Conservation (phyloP, 2,797 vertebrate species). For the Jordanella pulchra region DNA sequence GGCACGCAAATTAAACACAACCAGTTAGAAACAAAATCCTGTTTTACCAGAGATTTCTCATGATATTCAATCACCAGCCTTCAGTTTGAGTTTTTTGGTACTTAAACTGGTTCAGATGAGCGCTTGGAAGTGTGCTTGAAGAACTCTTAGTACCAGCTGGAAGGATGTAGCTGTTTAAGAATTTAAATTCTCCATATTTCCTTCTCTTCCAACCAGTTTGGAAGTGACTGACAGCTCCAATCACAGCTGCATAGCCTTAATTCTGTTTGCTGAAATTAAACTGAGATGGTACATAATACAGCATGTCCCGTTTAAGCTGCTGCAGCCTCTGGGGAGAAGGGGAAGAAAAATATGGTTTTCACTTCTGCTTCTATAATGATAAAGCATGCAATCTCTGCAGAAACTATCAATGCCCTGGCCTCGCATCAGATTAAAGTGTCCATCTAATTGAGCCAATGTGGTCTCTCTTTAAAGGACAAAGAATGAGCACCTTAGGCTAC, state of each 20-base stretch:
- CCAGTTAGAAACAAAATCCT: background rate
- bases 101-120: background rate
- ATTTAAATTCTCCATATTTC: conserved; percentile 23
- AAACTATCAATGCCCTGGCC: conserved; percentile 34
- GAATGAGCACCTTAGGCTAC: conserved; percentile 30
- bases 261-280: conserved; percentile 67
- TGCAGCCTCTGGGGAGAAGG: conserved; percentile 29
- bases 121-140: background rate
- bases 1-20: background rate
- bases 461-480: conserved; percentile 43
- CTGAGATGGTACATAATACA: conserved; percentile 36
- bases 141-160: conserved; percentile 5
- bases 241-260: conserved; percentile 54
- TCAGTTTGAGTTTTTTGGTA: background rate
- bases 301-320: conserved; percentile 32
- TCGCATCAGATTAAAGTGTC: conserved; percentile 68
- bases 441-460: conserved; percentile 63
- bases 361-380: conserved; percentile 70
- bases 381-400: conserved; percentile 51
- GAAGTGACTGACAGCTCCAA: conserved; percentile 65
- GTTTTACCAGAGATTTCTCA: too few relatives aligned
- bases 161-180: conserved; percentile 7
- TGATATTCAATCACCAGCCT: background rate
- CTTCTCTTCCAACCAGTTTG: conserved; percentile 23
- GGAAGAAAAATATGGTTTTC: conserved; percentile 59